These are phyloP conservation scores for Scaptodrosophila latifasciaeformis DNA, from an alignment of 2,888 invertebrate genomes.

Conservation along the genomic window DNA sequence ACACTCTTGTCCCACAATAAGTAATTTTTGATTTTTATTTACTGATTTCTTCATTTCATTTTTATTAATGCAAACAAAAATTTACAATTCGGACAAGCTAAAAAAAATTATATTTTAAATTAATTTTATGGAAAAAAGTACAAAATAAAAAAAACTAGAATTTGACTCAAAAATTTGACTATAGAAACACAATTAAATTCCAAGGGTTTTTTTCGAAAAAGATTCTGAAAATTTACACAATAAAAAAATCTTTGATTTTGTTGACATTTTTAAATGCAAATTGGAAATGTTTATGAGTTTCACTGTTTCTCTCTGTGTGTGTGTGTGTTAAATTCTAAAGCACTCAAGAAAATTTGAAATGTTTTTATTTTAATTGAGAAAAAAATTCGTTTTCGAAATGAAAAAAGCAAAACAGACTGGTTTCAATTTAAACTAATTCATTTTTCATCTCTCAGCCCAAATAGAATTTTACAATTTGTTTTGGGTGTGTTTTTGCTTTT, in stretches of 20 bases:
- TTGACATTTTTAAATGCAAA: constrained; percentile 26
- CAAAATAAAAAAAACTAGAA: constrained; percentile 34
- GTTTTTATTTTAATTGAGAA: background rate
- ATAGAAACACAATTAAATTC: constrained; percentile 2
- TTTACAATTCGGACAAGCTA: constrained; percentile 50
- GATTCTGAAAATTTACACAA: constrained; percentile 27
- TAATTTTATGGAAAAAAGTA: constrained; percentile 14
- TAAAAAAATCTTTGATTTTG: constrained; percentile 17
- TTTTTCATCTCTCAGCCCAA: too few species aligned
- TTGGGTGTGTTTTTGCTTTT: constrained; percentile 21
- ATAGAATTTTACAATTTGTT: constrained; percentile 9
- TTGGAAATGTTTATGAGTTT: constrained; percentile 24
- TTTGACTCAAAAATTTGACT: constrained; percentile 13
- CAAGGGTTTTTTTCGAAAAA: constrained; percentile 16
- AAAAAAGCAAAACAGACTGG: background rate
- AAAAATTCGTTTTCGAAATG: too few species aligned
- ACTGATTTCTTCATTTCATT: constrained; percentile 43
- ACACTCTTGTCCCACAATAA: too few species aligned
- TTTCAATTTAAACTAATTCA: background rate
- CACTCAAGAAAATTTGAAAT: background rate
- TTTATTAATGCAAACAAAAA: constrained; percentile 61
- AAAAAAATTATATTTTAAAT: constrained; percentile 12
- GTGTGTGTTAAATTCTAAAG: too few species aligned
- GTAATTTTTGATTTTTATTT: constrained; percentile 17
- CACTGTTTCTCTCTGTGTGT: constrained; percentile 10